These are phyloP conservation scores for Metacarcinus magister DNA, from an alignment of 2,888 invertebrate genomes.

Conservation along the genomic window DNA sequence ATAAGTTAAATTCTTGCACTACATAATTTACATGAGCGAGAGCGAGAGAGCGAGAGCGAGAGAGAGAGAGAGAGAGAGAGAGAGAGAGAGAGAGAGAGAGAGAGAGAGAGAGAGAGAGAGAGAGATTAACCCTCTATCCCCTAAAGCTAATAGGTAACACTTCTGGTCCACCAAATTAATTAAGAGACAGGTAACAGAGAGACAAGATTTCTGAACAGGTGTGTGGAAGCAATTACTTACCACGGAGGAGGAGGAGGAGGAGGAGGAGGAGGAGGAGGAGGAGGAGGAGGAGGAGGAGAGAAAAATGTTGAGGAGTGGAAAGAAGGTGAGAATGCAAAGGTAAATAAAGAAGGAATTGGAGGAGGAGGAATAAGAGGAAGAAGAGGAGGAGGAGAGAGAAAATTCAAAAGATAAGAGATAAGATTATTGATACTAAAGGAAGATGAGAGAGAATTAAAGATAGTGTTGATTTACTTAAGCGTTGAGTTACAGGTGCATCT, in stretches of 20 bases:
- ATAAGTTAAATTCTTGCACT: not conserved
- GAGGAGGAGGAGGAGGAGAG: not conserved
- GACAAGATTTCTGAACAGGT: not conserved
- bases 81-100: constrained; percentile 2
- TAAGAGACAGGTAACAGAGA: not conserved
- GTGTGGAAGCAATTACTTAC: not conserved
- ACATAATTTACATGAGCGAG: not conserved
- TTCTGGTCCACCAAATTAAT: not conserved
- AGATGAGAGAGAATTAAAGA: not conserved
- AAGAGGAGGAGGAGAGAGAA: not conserved
- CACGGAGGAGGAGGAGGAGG: not conserved
- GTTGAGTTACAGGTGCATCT: not conserved
- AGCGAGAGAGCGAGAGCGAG: not conserved
- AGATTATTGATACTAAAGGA: not conserved
- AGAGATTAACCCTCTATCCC: not conserved
- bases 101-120: constrained; percentile 34
- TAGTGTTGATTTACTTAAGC: not conserved
- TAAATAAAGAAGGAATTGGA: not conserved
- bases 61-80: constrained; percentile 38
- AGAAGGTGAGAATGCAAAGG: not conserved
- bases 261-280: not conserved
- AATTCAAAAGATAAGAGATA: not conserved
- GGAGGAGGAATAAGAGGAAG: not conserved
- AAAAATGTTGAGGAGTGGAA: not conserved
- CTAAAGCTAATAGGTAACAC: not conserved